A percentile compares a stretch with the other conserved stretches of the same genome.
Evolutionary conservation across 1,140 invertebrate species (phyloP).

Genomic region (Bombus haemorrhoidalis): DNA sequence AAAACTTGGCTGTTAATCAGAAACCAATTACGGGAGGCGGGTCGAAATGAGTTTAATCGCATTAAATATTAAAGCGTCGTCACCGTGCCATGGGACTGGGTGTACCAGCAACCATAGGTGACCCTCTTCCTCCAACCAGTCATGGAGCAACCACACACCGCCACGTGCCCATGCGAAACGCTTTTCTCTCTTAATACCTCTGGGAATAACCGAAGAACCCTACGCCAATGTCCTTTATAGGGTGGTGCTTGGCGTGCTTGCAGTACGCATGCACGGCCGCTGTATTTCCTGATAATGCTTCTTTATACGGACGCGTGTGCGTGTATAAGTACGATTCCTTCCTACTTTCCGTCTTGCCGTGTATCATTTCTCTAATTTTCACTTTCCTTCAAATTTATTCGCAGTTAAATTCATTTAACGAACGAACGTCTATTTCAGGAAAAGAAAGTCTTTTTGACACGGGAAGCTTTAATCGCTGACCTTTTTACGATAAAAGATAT

Average conservation of each 20-base stretch:
- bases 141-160: conserved; percentile 44
- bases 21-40: conserved; percentile 79
- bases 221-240: conserved; percentile 48
- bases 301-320: not conserved
- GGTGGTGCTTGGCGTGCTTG: conserved; percentile 28
- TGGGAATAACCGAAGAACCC: conserved; percentile 49
- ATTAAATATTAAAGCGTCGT: conserved; percentile 81
- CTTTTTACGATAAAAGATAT: too few relatives aligned
- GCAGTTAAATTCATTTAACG: too few relatives aligned
- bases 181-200: conserved; percentile 52
- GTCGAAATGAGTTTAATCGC: conserved; percentile 79
- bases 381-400: too few relatives aligned
- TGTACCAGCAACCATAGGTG: conserved; percentile 47
- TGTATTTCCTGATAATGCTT: conserved; percentile 24
- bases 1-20: conserved; percentile 80
- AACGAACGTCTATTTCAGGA: too few relatives aligned
- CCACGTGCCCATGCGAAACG: conserved; percentile 51
- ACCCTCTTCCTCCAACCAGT: conserved; percentile 47
- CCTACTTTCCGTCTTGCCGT: too few relatives aligned
- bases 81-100: conserved; percentile 66
- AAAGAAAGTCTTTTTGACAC: too few relatives aligned
- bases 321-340: not conserved
- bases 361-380: too few relatives aligned
- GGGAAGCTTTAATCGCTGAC: too few relatives aligned
- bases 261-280: conserved; percentile 34